Percentiles rank a stretch among this genome's conserved stretches.
These are phyloP conservation scores for Melanotaenia parkinsoni DNA, from an alignment of 2,797 vertebrate genomes.

Conservation along the genomic window DNA sequence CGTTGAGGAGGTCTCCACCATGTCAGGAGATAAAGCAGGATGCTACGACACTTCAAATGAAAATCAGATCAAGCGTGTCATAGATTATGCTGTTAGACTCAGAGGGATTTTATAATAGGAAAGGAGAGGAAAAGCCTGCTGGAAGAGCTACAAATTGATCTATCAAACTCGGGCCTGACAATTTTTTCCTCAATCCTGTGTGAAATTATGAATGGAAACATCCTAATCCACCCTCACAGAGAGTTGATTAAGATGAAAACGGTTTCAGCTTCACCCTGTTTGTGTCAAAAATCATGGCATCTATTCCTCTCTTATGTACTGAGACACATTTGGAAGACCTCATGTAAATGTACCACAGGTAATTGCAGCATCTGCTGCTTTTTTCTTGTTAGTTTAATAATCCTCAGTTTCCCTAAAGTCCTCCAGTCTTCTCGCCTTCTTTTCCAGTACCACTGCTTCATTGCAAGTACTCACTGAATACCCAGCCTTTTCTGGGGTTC, in stretches of 20 bases:
- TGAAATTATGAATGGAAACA: conserved; percentile 76
- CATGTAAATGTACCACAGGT: conserved; percentile 10
- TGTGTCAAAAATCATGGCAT: conserved; percentile 34
- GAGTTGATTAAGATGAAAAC: conserved; percentile 69
- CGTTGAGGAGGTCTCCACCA: conserved; percentile 58
- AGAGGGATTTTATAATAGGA: conserved; percentile 77
- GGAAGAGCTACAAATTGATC: conserved; percentile 82
- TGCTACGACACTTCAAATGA: conserved; percentile 82
- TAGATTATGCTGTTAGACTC: conserved; percentile 78
- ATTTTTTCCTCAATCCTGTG: conserved; percentile 71
- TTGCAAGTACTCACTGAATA: conserved; percentile 43
- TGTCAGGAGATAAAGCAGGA: conserved; percentile 75
- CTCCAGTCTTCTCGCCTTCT: conserved; percentile 2
- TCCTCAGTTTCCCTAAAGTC: conserved; percentile 28
- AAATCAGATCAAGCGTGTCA: conserved; percentile 80
- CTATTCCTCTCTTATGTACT: conserved; percentile 6
- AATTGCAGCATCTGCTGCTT: conserved; percentile 8
- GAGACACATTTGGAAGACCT: conserved; percentile 7
- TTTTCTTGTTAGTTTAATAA: conserved; percentile 31
- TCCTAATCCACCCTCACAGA: conserved; percentile 74
- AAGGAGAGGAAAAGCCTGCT: conserved; percentile 72
- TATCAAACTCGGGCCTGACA: conserved; percentile 80
- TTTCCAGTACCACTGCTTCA: conserved; percentile 20
- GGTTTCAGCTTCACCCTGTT: conserved; percentile 59
- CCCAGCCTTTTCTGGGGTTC: conserved; percentile 44